A percentile compares a stretch with the other conserved stretches of the same genome.
These are phyloP conservation scores for Trachelus troglodyta DNA, from an alignment of 2,888 invertebrate species.

Conservation along the genomic window DNA sequence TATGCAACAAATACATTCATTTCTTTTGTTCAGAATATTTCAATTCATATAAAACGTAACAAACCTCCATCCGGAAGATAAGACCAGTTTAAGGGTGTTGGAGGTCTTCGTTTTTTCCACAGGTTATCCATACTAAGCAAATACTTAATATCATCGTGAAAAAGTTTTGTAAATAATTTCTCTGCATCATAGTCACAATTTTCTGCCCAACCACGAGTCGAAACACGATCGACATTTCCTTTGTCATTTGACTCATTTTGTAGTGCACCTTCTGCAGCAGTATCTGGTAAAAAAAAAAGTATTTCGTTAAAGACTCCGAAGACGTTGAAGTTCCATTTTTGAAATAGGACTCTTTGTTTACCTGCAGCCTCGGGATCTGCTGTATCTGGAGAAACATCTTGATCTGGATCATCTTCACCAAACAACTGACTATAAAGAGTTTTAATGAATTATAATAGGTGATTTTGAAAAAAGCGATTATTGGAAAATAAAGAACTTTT, in stretches of 20 bases:
- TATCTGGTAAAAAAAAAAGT: constrained; percentile 37
- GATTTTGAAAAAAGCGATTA: constrained; percentile 10
- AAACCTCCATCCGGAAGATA: constrained; percentile 67
- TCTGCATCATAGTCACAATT: constrained; percentile 83
- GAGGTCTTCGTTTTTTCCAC: constrained; percentile 92
- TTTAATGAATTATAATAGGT: constrained; percentile 20
- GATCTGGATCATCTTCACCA: constrained; percentile 95
- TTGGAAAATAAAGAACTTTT: constrained; percentile 29
- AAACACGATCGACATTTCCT: constrained; percentile 71
- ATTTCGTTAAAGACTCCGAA: neutral
- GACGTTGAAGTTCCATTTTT: neutral
- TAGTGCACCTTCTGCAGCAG: constrained; percentile 73
- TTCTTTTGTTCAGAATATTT: neutral
- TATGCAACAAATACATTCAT: constrained; percentile 28
- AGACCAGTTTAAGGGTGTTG: constrained; percentile 83
- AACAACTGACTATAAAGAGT: constrained; percentile 84
- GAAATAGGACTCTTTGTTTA: constrained; percentile 41
- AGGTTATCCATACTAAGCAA: constrained; percentile 93
- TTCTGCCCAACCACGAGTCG: constrained; percentile 90
- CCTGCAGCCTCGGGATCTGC: constrained; percentile 93
- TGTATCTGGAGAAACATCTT: constrained; percentile 97
- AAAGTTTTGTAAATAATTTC: constrained; percentile 92
- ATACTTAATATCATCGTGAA: constrained; percentile 94
- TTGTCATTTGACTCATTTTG: constrained; percentile 67
- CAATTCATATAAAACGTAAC: constrained; percentile 1